Evolutionary conservation across 2,797 vertebrate species (phyloP).

Genomic region (Liparis tanakae): DNA sequence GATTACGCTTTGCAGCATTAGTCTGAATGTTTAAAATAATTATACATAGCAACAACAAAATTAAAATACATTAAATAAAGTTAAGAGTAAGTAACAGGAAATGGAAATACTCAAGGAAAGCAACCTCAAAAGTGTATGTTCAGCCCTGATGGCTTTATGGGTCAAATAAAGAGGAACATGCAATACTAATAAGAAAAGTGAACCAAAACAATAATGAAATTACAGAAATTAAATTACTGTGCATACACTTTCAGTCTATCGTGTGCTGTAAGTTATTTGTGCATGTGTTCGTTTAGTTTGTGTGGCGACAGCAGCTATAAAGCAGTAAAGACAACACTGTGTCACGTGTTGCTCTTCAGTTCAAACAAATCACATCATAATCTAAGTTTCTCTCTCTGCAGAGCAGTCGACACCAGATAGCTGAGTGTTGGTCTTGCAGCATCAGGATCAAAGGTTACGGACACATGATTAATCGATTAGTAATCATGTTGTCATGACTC

Average conservation of each 20-base stretch:
- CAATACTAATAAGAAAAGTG: background rate
- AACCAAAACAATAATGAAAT: background rate
- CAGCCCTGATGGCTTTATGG: background rate
- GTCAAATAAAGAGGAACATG: background rate
- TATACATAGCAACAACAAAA: no score
- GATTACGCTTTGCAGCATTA: background rate
- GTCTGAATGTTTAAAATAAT: background rate
- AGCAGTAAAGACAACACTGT: background rate
- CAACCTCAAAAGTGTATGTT: background rate
- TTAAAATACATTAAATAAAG: background rate
- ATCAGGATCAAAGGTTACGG: background rate
- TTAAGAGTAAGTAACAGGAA: background rate
- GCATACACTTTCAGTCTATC: background rate
- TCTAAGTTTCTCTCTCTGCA: background rate
- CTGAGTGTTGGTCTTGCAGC: background rate
- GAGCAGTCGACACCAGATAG: background rate
- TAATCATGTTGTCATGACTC: background rate
- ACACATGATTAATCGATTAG: background rate
- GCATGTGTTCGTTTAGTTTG: background rate
- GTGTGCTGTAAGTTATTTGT: background rate
- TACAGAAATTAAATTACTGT: background rate
- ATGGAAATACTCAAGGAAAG: background rate
- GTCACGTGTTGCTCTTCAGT: no score
- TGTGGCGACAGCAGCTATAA: no score
- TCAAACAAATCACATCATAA: background rate